Conservation (phyloP, 1,140 invertebrate genomes). For the Achroia grisella region DNA sequence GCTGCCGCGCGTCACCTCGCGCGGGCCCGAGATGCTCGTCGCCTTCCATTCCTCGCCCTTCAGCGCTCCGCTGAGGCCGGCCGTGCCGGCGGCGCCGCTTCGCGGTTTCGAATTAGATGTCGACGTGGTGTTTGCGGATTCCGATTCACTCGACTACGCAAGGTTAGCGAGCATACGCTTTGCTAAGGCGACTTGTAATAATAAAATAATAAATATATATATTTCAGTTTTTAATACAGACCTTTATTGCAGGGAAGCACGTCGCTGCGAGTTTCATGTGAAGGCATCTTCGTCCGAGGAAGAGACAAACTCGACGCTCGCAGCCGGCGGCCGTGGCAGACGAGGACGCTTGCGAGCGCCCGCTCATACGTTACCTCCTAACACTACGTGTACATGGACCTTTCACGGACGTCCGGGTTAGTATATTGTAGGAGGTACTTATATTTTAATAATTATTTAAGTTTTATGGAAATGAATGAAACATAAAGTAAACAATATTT, state of each 20-base stretch:
- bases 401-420: slow-evolving; percentile 81
- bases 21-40: slow-evolving; percentile 88
- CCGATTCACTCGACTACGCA: slow-evolving; percentile 76
- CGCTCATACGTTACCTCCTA: slow-evolving; percentile 87
- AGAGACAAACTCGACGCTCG: slow-evolving; percentile 58
- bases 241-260: slow-evolving; percentile 40
- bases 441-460: background rate
- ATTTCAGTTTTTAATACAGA: background rate
- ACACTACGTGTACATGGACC: slow-evolving; percentile 89
- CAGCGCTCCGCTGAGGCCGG: slow-evolving; percentile 80
- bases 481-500: background rate
- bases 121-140: slow-evolving; percentile 90
- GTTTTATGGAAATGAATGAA: background rate
- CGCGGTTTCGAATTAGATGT: slow-evolving; percentile 88
- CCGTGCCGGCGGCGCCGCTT: slow-evolving; percentile 74
- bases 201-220: no score
- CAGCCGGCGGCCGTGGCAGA: slow-evolving; percentile 32
- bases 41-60: slow-evolving; percentile 87
- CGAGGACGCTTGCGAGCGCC: slow-evolving; percentile 81
- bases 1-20: slow-evolving; percentile 82
- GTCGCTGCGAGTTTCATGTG: slow-evolving; percentile 81
- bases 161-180: slow-evolving; percentile 49
- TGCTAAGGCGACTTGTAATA: no score
- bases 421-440: background rate
- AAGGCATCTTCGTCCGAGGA: slow-evolving; percentile 76